Conservation (phyloP, 2,888 invertebrate species). For the Coremacera marginata region DNA sequence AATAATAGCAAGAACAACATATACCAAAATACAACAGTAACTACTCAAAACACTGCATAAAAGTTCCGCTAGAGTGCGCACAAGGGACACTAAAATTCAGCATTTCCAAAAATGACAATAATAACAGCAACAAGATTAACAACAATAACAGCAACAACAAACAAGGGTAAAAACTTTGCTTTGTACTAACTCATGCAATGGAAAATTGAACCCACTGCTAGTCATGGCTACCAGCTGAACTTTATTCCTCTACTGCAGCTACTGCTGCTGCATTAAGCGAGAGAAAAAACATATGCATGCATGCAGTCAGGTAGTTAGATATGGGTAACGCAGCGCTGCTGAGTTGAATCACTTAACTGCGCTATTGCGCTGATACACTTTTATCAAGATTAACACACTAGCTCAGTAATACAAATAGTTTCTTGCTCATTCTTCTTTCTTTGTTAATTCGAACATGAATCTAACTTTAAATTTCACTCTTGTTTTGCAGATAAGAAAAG, state of each 20-base stretch:
- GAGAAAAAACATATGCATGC: not conserved
- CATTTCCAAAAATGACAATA: not conserved
- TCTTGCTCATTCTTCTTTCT: no score
- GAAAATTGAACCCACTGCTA: no score
- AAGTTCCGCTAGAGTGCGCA: constrained; percentile 15
- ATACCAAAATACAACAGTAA: not conserved
- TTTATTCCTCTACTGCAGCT: not conserved
- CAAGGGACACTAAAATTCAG: constrained; percentile 7
- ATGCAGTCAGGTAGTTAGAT: not conserved
- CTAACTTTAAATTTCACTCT: no score
- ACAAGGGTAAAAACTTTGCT: not conserved
- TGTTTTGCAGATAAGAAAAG: no score
- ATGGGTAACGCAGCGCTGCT: no score
- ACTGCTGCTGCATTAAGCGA: not conserved
- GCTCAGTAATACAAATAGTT: no score
- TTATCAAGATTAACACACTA: no score
- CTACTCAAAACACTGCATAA: not conserved
- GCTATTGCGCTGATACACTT: no score
- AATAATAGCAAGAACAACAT: not conserved
- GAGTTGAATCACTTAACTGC: no score
- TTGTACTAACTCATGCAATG: no score
- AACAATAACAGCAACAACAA: not conserved
- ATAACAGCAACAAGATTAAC: not conserved
- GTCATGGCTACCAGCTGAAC: no score
- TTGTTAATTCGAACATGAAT: no score